Evolutionary conservation across 2,888 invertebrate species (phyloP), one percentile per base, ranked within the genome.

Genomic region (Eurois occulta): DNA sequence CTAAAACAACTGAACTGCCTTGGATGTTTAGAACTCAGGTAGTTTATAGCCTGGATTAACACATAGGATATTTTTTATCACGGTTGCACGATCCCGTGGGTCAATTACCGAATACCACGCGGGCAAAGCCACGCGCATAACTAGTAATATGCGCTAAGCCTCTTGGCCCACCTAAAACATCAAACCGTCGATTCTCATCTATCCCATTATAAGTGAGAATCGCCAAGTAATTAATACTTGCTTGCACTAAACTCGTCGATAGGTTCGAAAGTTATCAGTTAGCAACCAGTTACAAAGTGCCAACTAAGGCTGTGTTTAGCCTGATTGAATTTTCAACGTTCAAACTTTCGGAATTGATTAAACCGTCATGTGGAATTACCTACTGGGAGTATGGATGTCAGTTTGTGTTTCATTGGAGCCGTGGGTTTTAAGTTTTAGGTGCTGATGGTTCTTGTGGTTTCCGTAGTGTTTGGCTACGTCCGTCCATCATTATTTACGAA

Each of bases 241-340:
- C 71, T 52, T 68, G 73, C 83, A 72, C 46, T 55, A 62, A 71
- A 80, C 74, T 74, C 65, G 28, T 72, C 41, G 69, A 55, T 70
- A 72, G 60, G 74, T 78, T 69, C 41, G 46, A 41, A 83, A 86
- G 84, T 84, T 84, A 48, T 13, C 43, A 58, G 83, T 83, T 86
- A 43, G n/a, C 38, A 52, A n/a, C 28, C 28, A 69, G 83, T 64
- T 64, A 72, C 83, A 71, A 86, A 80, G 66, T 77, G 84, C 80
- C 28, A 65, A 84, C 80, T 73, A 41, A 60, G 65, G 74, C 68
- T n/a, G n/a, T 76, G 84, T 86, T 73, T 73, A 78, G 67, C 84
- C 66, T 75, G 88, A 86, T 86, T 84, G 80, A 88, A 88, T 86
- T 86, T 79, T 86, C 84, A 88, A 78, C 80, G 80, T 78, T 58